Evolutionary conservation across 2,888 invertebrate species (phyloP).

Genomic region (Platynereis dumerilii): DNA sequence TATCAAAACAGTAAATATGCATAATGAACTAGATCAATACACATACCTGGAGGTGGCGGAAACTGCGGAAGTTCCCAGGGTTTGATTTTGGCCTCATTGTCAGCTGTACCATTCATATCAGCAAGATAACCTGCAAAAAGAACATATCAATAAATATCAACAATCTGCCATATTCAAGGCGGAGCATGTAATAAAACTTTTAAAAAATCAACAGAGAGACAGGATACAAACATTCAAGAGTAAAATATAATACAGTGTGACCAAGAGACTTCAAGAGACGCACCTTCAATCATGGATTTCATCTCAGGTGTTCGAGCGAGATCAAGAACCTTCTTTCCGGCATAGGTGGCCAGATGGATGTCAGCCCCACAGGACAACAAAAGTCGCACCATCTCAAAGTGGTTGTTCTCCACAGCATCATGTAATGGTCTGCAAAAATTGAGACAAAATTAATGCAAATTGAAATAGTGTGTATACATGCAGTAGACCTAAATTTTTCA

Average conservation of each 20-base stretch:
- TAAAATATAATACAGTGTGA: no score
- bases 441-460: background rate
- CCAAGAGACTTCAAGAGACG: no score
- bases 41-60: no score
- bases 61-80: background rate
- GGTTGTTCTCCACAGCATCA: slow-evolving; percentile 22
- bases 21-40: no score
- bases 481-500: no score
- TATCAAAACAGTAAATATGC: no score
- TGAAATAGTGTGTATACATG: no score
- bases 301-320: slow-evolving; percentile 10
- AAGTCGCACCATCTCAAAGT: slow-evolving; percentile 17
- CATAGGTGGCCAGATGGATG: slow-evolving; percentile 19
- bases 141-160: background rate
- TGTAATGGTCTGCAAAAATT: slow-evolving; percentile 18
- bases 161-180: no score
- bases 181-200: no score
- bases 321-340: slow-evolving; percentile 13
- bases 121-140: slow-evolving; percentile 1
- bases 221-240: no score
- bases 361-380: slow-evolving; percentile 17
- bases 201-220: no score
- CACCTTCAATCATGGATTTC: slow-evolving; percentile 13
- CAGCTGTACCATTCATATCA: slow-evolving; percentile 2
- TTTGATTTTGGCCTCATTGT: background rate